These are phyloP conservation scores for Halocynthia roretzi DNA, from an alignment of 23 tunicate genomes.

Conservation along the genomic window DNA sequence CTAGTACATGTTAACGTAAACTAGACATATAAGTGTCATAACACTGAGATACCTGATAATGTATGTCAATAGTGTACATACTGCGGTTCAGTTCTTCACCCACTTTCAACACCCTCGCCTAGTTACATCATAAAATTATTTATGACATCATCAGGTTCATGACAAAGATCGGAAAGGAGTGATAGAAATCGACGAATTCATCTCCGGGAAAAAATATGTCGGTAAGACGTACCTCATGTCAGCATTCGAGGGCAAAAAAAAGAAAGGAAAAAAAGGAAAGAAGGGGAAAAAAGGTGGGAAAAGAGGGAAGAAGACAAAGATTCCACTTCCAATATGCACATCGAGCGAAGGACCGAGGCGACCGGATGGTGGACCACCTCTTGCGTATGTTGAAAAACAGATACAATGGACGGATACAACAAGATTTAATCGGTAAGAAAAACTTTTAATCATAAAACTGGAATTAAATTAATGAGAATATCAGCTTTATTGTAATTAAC, in stretches of 20 bases:
- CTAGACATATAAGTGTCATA: no score
- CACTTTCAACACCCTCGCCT: no score
- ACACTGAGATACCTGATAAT: no score
- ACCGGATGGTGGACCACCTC: constrained; percentile 93
- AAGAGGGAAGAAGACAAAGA: constrained; percentile 61
- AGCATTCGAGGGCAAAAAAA: constrained; percentile 52
- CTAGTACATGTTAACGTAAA: no score
- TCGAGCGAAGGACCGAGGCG: constrained; percentile 64
- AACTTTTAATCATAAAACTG: neutral
- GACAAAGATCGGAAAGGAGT: constrained; percentile 75
- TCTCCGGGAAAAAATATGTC: constrained; percentile 88
- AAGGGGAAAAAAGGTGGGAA: constrained; percentile 59
- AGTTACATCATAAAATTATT: neutral
- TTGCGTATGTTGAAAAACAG: constrained; percentile 71
- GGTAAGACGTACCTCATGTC: constrained; percentile 84
- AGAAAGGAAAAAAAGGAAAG: constrained; percentile 19
- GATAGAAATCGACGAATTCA: constrained; percentile 79
- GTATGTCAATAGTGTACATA: no score
- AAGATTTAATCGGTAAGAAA: constrained; percentile 58
- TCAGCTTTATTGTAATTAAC: no score
- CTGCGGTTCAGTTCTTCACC: no score
- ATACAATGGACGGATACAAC: constrained; percentile 72
- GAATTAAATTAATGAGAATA: no score
- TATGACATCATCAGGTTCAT: constrained; percentile 49
- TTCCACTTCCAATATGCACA: constrained; percentile 81